These are phyloP conservation scores for Trichonephila inaurata DNA, from an alignment of 1,140 invertebrate genomes.

Conservation along the genomic window DNA sequence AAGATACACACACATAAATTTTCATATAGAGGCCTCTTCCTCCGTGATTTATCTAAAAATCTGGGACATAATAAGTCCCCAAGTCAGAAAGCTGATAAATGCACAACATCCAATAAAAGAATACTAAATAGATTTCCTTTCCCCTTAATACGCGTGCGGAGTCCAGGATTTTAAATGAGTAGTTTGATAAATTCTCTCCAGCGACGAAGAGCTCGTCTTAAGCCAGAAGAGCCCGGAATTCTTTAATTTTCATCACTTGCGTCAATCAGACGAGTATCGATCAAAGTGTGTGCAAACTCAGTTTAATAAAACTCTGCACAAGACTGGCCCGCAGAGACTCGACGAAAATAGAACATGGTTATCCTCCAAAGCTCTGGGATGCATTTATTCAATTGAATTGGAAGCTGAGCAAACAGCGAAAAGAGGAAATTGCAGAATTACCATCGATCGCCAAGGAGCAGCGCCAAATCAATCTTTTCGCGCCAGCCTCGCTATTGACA, in stretches of 20 bases:
- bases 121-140: constrained; percentile 57
- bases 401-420: constrained; percentile 36
- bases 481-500: constrained; percentile 36
- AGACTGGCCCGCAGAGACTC: constrained; percentile 11
- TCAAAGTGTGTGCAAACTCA: constrained; percentile 32
- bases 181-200: constrained; percentile 59
- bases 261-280: constrained; percentile 61
- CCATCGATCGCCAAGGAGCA: constrained; percentile 67
- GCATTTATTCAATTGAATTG: constrained; percentile 72
- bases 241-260: constrained; percentile 68
- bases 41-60: constrained; percentile 61
- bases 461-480: constrained; percentile 72
- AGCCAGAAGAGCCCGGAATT: constrained; percentile 23
- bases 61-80: constrained; percentile 49
- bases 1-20: constrained; percentile 1
- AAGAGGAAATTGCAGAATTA: constrained; percentile 66
- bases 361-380: constrained; percentile 49
- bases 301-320: constrained; percentile 53
- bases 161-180: constrained; percentile 47
- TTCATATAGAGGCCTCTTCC: background rate
- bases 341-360: constrained; percentile 55
- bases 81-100: constrained; percentile 49
- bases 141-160: background rate
- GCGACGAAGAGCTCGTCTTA: background rate
- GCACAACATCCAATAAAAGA: constrained; percentile 47